Conservation (phyloP, 30 jellyfish, hydroid and myxozoan species). For the Nemopilema nomurai region DNA sequence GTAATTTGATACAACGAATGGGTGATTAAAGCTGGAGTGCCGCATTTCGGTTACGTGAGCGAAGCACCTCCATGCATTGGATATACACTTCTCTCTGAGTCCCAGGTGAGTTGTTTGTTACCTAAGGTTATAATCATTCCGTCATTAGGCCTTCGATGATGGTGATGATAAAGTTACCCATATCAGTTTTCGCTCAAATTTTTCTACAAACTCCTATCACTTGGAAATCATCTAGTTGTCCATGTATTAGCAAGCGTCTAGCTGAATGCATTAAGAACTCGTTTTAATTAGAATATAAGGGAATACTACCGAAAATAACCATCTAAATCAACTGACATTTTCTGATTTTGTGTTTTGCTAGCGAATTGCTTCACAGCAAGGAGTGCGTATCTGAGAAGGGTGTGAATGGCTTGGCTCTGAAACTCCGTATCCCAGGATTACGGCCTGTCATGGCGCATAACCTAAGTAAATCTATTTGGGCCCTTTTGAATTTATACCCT, state of each 20-base stretch:
- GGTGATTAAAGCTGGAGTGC: not conserved
- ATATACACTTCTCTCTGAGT: not conserved
- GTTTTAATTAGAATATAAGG: not conserved
- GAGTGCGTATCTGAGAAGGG: not conserved
- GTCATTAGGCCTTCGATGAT: not conserved
- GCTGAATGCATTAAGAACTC: not conserved
- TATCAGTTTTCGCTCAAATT: not conserved
- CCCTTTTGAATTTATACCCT: not conserved
- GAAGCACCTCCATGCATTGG: not conserved
- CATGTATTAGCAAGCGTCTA: not conserved
- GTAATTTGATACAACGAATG: not conserved
- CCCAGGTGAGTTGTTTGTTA: slow-evolving; percentile 9
- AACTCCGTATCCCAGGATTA: not conserved
- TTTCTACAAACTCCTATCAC: not conserved
- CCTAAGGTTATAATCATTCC: not conserved
- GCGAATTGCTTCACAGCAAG: not conserved
- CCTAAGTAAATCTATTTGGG: not conserved
- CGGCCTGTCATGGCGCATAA: not conserved
- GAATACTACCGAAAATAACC: not conserved
- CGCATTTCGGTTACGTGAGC: not conserved
- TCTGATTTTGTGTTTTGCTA: not conserved
- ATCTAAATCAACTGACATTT: not conserved
- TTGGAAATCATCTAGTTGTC: not conserved
- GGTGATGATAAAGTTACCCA: not conserved
- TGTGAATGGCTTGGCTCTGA: not conserved